A percentile compares a stretch with the other conserved stretches of the same genome.
Evolutionary conservation across 2,113 vertebrate species (phyloP).

Genomic region (Tricholaema leucomelas): DNA sequence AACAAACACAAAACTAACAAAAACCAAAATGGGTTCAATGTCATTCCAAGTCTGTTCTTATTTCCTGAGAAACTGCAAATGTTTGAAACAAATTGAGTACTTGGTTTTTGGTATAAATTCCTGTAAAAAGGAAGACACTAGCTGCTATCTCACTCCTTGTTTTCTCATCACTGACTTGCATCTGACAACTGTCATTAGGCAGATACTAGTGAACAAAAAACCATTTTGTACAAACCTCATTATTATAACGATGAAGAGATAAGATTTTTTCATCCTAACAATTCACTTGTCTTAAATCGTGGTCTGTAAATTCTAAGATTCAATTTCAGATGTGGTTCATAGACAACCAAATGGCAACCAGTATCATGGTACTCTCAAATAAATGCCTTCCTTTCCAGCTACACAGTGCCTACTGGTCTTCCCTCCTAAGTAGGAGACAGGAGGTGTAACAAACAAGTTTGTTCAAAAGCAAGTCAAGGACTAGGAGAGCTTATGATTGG

Average conservation of each 20-base stretch:
- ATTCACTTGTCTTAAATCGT: background rate
- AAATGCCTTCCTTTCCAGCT: background rate
- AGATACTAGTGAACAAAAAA: background rate
- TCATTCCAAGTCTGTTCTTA: background rate
- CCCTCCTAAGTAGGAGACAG: background rate
- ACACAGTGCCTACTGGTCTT: background rate
- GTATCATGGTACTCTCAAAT: background rate
- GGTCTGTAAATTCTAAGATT: background rate
- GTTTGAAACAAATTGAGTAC: background rate
- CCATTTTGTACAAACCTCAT: background rate
- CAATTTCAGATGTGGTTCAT: background rate
- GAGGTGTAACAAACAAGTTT: background rate
- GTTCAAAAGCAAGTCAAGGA: no score
- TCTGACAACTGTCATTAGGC: background rate
- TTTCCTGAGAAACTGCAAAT: background rate
- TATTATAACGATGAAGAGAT: background rate
- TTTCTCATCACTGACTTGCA: background rate
- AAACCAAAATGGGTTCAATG: background rate
- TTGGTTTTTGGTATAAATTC: background rate
- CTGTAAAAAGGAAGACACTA: background rate
- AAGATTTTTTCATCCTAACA: background rate
- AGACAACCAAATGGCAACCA: background rate
- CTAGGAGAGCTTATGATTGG: background rate
- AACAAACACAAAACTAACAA: accelerated
- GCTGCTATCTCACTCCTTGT: background rate